A percentile compares a stretch with the other conserved stretches of the same genome.
These are phyloP conservation scores for Leucoraja erinaceus DNA, from an alignment of 2,113 vertebrate species.

Conservation along the genomic window DNA sequence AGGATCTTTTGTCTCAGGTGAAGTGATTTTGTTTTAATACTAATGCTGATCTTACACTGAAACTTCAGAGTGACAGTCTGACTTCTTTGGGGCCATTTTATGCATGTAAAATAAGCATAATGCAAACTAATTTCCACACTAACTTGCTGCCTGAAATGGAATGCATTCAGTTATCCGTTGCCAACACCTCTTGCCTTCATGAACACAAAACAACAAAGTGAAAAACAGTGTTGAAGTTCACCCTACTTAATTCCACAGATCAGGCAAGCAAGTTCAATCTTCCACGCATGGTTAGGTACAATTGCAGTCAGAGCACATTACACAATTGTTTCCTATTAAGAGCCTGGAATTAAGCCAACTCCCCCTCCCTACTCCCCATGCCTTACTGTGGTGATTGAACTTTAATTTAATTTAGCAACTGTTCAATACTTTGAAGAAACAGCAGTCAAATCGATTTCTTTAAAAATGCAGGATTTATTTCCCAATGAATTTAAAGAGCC, in stretches of 20 bases:
- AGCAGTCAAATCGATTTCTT: constrained; percentile 21
- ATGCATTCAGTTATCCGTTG: neutral
- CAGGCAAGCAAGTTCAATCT: constrained; percentile 28
- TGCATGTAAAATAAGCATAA: neutral
- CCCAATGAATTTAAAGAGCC: neutral
- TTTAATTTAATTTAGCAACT: constrained; percentile 38
- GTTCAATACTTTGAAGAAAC: constrained; percentile 38
- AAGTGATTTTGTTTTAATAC: neutral
- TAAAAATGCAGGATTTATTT: constrained; percentile 27
- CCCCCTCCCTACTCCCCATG: neutral
- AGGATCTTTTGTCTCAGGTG: neutral
- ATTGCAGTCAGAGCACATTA: constrained; percentile 22
- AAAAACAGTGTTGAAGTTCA: constrained; percentile 11
- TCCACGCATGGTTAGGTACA: constrained; percentile 33
- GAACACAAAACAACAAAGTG: constrained; percentile 23
- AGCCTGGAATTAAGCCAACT: constrained; percentile 25
- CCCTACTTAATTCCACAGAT: constrained; percentile 28
- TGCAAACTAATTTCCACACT: neutral
- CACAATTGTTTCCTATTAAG: constrained; percentile 36
- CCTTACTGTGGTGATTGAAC: constrained; percentile 31
- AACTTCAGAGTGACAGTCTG: neutral
- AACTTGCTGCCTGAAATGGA: neutral
- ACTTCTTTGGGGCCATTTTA: neutral
- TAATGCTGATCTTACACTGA: neutral
- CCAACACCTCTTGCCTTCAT: neutral